Base-by-base conservation (phyloP, 2,797 vertebrate genomes). In the Eupleurogrammus muticus region DNA sequence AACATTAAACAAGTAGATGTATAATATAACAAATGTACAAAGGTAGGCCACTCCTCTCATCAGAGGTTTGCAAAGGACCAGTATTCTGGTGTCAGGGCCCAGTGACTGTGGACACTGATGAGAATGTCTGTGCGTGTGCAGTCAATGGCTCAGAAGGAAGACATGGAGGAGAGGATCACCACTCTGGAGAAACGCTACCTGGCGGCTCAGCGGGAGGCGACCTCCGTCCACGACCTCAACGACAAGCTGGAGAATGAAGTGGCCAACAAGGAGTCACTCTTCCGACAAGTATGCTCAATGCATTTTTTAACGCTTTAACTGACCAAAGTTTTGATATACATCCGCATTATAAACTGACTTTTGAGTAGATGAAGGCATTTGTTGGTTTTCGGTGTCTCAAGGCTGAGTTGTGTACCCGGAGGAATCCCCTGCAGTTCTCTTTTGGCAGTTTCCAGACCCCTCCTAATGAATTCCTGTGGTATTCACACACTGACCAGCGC, bases 211-310 rank as follows among this genome's bases (percentile, higher is more conserved):
- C 94, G 97, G 65, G 97, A 99, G 92, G 96, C 97, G 47, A 98
- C 97, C 42, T 99, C 98, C 2, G 96, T 98, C 79, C 97, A 99
- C 0, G 97, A 99, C 94, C 95, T 97, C 82, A 99, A 98, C 2
- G 97, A 99, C 87, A 99, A 98, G 90, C 95, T 99, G 89, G 98
- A 99, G 93, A 98, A 96, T 5, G 97, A 99, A 92, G 96, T 99
- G 35, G 97, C 97, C 86, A 98, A 97, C 89, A 99, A 98, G 90
- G 97, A 99, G 34, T 96, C 97, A 1, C 92, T 97, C 73, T 96
- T 93, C 66, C 94, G 95, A 88, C 98, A 99, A 94, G 97, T 99
- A 90, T 16, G 79, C 21, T 20, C 3, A 46, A n/a, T 5, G 3
- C 13, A 13, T 1, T 40, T 38, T 14, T 20, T 19, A 5, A 28